Evolutionary conservation across 2,113 vertebrate genomes (phyloP), one percentile per base, ranked within the genome.

Genomic region (Amphiprion ocellaris): DNA sequence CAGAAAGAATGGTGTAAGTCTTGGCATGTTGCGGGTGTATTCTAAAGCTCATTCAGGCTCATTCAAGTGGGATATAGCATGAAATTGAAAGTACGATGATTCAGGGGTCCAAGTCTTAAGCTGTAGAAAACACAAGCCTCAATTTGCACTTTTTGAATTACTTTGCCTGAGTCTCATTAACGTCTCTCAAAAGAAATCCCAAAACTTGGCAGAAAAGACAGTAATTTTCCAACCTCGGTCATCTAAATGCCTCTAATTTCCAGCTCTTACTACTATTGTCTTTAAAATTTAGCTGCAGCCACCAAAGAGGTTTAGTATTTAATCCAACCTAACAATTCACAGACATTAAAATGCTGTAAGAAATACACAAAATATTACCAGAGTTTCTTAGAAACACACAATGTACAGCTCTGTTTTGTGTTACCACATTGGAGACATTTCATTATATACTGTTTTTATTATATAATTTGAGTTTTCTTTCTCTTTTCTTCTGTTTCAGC

Each of bases 401-500:
- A 10, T 41, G 3, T 41, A 41, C 9, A 41, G 39, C 9, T 41
- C 39, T 10, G 39, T 41, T 41, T 12, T 41, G 39, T 41, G 39
- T 2, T 41, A 41, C 39, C 39, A 41, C 6, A 11, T 41, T 3
- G 1, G 39, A 41, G 12, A 10, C 39, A 41, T 41, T 41, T 41
- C 39, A 3, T 41, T 41, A 10, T 30, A 30, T 6, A 30, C 30
- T 30, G 6, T 8, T 2, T 41, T 41, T 39, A 11, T 10, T 55
- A 8, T 28, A 58, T 11, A 44, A 58, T 17, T 33, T 53, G 0
- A 46, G 4, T 23, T 68, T 56, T 44, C 24, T 10, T 12, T 46
- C 10, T 77, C 14, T 62, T 46, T 46, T 74, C 76, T 66, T 93
- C 30, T 91, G 74, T 94, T 94, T 41, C 93, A 98, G 97, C 90